These are phyloP conservation scores for Hephaestus fuliginosus DNA, from an alignment of 2,797 vertebrate species.

Conservation along the genomic window DNA sequence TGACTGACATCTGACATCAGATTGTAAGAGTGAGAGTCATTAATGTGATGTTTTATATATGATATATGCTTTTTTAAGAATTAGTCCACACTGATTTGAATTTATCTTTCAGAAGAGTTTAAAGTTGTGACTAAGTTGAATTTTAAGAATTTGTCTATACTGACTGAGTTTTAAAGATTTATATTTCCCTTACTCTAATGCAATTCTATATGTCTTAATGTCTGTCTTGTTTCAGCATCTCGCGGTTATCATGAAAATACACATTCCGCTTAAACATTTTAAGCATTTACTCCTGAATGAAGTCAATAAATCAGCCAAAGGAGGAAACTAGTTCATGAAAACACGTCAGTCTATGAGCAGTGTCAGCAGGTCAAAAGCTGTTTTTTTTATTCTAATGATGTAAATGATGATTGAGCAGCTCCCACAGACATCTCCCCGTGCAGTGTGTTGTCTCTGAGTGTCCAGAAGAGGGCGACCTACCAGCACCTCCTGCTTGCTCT, in stretches of 20 bases:
- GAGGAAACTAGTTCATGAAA: not conserved
- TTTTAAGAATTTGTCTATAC: not conserved
- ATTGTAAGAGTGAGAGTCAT: not conserved
- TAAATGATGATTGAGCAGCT: not conserved
- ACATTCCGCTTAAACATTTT: not conserved
- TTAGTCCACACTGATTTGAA: not conserved
- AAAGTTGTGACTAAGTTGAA: not conserved
- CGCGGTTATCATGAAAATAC: not conserved
- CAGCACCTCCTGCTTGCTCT: slow-evolving; percentile 81
- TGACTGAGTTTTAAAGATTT: not conserved
- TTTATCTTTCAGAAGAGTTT: not conserved
- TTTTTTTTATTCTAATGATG: no score
- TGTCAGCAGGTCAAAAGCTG: no score
- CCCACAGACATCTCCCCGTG: not conserved
- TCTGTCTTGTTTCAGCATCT: not conserved
- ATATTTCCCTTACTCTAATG: not conserved
- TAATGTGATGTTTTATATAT: not conserved
- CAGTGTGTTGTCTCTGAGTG: not conserved
- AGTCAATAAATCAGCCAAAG: not conserved
- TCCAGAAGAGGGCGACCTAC: slow-evolving; percentile 74
- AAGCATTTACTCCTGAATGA: not conserved
- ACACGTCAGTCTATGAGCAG: no score
- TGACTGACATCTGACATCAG: not conserved
- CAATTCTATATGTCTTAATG: not conserved
- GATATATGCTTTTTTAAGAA: not conserved